Conservation (phyloP, 2,797 vertebrate species). For the Aldrovandia affinis region DNA sequence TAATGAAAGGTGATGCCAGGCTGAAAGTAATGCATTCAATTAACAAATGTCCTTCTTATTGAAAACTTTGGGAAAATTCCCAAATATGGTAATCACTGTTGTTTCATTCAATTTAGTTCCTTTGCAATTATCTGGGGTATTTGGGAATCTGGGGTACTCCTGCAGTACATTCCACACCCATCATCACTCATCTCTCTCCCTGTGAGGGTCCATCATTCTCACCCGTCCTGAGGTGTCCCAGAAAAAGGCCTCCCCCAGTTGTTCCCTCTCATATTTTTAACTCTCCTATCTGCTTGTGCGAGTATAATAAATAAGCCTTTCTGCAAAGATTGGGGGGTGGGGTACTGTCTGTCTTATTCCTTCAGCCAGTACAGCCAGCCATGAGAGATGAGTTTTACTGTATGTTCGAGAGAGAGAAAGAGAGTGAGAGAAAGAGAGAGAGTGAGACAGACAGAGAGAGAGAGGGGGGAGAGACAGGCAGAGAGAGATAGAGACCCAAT, state of each 20-base stretch:
- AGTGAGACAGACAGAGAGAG: neutral
- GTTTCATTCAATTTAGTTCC: neutral
- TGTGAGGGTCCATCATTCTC: neutral
- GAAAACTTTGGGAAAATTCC: neutral
- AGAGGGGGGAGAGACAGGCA: neutral
- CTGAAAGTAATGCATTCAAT: neutral
- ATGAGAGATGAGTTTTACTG: neutral
- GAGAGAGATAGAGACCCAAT: neutral
- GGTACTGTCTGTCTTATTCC: neutral
- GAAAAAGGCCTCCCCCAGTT: constrained; percentile 2
- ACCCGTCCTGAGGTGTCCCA: neutral
- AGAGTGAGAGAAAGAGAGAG: too few species aligned
- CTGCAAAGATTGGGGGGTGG: neutral
- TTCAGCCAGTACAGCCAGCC: neutral
- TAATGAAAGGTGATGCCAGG: too few species aligned
- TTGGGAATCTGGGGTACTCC: neutral
- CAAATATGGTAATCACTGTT: neutral
- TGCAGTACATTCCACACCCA: neutral
- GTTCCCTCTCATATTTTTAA: constrained; percentile 8
- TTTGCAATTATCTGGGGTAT: constrained; percentile 8
- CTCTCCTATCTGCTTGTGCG: neutral
- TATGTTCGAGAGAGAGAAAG: too few species aligned
- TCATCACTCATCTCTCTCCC: neutral
- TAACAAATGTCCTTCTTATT: neutral
- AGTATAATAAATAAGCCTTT: constrained; percentile 18